phyloP scores from a whole-genome alignment of 2,888 invertebrate genomes.

The Apodemia zela region DNA sequence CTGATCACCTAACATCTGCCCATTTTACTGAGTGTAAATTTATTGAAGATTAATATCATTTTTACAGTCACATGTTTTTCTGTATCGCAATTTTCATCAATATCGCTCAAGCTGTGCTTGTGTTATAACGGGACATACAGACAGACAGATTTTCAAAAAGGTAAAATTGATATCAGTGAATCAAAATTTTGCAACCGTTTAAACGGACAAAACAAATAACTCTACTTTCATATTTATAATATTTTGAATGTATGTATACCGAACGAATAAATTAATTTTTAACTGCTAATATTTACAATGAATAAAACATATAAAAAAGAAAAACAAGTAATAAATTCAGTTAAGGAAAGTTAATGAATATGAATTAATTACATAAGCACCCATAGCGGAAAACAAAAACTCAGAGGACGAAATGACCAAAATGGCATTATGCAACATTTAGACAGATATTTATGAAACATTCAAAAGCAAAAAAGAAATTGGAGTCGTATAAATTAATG shows the following conservation, averaged over 20 bases:
- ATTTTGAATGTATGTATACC: background rate
- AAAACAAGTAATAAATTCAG: constrained; percentile 4
- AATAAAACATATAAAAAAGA: constrained; percentile 11
- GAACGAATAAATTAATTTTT: background rate
- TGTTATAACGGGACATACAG: too few species aligned
- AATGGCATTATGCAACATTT: constrained; percentile 1
- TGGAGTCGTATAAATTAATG: constrained; percentile 17
- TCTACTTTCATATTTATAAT: background rate
- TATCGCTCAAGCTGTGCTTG: too few species aligned
- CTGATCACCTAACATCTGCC: too few species aligned
- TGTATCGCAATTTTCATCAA: too few species aligned
- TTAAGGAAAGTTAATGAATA: constrained; percentile 14
- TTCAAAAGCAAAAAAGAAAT: constrained; percentile 8
- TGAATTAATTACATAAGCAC: constrained; percentile 16
- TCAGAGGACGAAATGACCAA: background rate
- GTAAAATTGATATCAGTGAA: too few species aligned
- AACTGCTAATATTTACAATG: constrained; percentile 8
- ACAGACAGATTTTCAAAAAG: too few species aligned
- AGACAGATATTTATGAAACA: background rate
- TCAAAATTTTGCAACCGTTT: too few species aligned
- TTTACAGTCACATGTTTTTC: too few species aligned
- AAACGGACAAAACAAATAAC: background rate
- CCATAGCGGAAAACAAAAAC: constrained; percentile 7
- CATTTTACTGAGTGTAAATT: too few species aligned
- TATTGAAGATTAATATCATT: too few species aligned